These are phyloP conservation scores for Trididemnum clinides DNA, from an alignment of 23 tunicate genomes.

Conservation along the genomic window DNA sequence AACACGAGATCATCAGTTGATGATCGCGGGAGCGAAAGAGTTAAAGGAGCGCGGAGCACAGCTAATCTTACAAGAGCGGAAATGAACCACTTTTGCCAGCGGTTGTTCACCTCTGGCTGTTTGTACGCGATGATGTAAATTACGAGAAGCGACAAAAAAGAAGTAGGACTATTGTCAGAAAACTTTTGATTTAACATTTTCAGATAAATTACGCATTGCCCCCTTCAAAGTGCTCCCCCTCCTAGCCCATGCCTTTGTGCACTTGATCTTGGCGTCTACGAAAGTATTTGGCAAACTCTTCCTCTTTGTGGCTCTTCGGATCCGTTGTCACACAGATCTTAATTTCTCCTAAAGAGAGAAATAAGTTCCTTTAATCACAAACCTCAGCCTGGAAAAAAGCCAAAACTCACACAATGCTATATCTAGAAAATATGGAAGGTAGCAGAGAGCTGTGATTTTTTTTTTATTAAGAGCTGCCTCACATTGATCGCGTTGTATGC, in stretches of 20 bases:
- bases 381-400: not conserved
- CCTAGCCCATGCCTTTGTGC: not conserved
- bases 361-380: not conserved
- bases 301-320: not conserved
- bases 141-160: not conserved
- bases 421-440: not conserved
- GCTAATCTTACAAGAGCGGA: too few species aligned
- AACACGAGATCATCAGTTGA: too few species aligned
- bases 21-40: too few species aligned
- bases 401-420: not conserved
- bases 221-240: not conserved
- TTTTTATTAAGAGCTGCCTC: not conserved
- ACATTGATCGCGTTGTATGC: not conserved
- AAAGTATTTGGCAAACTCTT: too few species aligned
- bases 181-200: not conserved
- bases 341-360: not conserved
- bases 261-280: not conserved
- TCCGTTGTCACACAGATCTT: not conserved
- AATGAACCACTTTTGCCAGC: too few species aligned
- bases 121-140: too few species aligned
- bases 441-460: not conserved
- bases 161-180: not conserved
- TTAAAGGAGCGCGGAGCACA: too few species aligned
- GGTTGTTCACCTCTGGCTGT: too few species aligned
- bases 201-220: not conserved